Evolutionary conservation across 2,113 vertebrate species (phyloP).

Genomic region (Corydoras sp.): DNA sequence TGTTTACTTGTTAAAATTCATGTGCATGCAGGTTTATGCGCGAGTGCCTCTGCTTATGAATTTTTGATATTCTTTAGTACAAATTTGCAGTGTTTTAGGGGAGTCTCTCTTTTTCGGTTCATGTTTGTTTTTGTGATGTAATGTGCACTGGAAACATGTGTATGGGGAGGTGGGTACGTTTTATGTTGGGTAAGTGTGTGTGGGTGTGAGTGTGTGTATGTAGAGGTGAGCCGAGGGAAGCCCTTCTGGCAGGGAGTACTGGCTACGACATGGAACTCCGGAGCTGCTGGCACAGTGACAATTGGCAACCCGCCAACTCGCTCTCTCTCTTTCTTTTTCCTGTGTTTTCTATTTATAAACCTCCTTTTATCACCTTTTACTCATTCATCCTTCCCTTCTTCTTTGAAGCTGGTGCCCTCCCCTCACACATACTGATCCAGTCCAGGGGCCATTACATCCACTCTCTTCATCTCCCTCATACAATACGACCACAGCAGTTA

Average conservation of each 20-base stretch:
- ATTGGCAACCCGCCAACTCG: conserved; percentile 56
- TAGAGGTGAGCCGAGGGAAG: conserved; percentile 63
- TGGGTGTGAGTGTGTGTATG: conserved; percentile 35
- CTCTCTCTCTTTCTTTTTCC: conserved; percentile 24
- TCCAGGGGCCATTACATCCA: neutral
- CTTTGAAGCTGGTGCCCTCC: conserved; percentile 15
- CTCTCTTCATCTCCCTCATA: neutral
- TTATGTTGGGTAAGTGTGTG: neutral
- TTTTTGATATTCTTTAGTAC: neutral
- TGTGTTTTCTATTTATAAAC: conserved; percentile 36
- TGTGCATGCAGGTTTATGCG: neutral
- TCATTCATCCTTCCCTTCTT: conserved; percentile 23
- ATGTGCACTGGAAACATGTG: neutral
- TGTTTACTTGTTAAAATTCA: neutral
- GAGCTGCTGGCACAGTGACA: conserved; percentile 64
- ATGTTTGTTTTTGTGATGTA: too few relatives aligned
- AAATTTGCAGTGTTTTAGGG: neutral
- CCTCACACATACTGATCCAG: conserved; percentile 18
- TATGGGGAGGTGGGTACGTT: conserved; percentile 24
- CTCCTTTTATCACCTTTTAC: conserved; percentile 28
- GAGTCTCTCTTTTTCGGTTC: neutral
- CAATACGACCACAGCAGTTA: neutral
- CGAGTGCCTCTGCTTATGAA: neutral
- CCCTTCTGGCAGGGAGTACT: conserved; percentile 69
- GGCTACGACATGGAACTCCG: conserved; percentile 59